These are phyloP conservation scores for Hapalemur alaotrensis DNA, from an alignment of 2,797 vertebrate genomes.

Conservation along the genomic window DNA sequence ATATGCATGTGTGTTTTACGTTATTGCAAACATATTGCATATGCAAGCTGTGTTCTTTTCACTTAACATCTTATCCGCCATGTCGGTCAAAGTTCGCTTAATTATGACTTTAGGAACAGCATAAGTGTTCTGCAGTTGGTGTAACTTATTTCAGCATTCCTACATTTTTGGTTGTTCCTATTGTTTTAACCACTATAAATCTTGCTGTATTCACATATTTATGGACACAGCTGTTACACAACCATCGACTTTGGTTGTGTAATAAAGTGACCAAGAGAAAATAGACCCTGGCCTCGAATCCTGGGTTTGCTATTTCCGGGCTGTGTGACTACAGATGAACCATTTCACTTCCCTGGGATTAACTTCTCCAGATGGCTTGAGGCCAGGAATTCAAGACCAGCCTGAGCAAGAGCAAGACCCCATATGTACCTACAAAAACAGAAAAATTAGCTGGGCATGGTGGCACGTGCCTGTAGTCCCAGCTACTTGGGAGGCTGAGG, in stretches of 20 bases:
- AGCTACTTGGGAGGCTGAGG: not conserved
- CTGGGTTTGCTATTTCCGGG: not conserved
- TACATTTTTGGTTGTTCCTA: rapidly evolving
- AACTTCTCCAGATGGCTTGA: too few species aligned
- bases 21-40: not conserved
- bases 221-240: not conserved
- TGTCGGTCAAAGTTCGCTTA: not conserved
- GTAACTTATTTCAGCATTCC: rapidly evolving
- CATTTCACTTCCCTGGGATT: too few species aligned
- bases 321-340: rapidly evolving
- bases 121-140: not conserved
- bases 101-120: not conserved
- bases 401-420: not conserved
- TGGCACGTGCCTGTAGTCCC: not conserved
- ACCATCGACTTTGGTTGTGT: not conserved
- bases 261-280: not conserved
- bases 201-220: rapidly evolving
- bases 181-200: rapidly evolving
- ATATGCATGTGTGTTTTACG: rapidly evolving
- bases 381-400: too few species aligned
- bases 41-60: rapidly evolving
- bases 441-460: not conserved
- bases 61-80: not conserved
- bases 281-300: rapidly evolving
- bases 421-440: not conserved